These are phyloP conservation scores for Monarcha castaneiventris DNA, from an alignment of 2,113 vertebrate genomes.

Conservation along the genomic window DNA sequence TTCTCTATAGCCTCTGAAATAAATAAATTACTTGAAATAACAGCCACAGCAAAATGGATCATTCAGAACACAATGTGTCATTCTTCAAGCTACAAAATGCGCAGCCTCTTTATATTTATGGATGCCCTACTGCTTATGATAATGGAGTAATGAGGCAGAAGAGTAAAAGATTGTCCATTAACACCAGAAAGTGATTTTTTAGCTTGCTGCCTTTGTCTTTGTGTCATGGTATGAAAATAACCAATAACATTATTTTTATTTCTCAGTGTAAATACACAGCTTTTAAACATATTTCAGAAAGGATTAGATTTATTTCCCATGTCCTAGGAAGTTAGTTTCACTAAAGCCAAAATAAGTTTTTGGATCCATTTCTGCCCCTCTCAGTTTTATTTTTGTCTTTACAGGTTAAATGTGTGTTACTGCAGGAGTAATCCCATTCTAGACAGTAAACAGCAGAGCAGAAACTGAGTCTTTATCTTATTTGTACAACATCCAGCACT, in stretches of 20 bases:
- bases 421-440: background rate
- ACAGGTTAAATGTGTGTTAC: background rate
- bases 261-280: background rate
- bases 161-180: background rate
- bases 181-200: background rate
- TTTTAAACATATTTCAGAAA: background rate
- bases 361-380: background rate
- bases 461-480: background rate
- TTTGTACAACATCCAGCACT: background rate
- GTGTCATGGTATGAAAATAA: background rate
- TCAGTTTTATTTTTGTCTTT: background rate
- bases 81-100: background rate
- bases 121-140: background rate
- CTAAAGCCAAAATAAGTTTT: background rate
- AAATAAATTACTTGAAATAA: constrained; percentile 48
- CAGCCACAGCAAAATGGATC: background rate
- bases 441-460: background rate
- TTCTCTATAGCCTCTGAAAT: constrained; percentile 27
- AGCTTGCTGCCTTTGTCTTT: background rate
- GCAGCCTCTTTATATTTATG: constrained; percentile 5
- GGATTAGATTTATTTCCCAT: background rate
- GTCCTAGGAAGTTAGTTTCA: background rate
- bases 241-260: background rate
- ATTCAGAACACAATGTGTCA: background rate
- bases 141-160: background rate